Evolutionary conservation across 92 coral and sea anemone species (phyloP), one percentile per base, ranked within the genome.

Genomic region (Palythoa grandis): DNA sequence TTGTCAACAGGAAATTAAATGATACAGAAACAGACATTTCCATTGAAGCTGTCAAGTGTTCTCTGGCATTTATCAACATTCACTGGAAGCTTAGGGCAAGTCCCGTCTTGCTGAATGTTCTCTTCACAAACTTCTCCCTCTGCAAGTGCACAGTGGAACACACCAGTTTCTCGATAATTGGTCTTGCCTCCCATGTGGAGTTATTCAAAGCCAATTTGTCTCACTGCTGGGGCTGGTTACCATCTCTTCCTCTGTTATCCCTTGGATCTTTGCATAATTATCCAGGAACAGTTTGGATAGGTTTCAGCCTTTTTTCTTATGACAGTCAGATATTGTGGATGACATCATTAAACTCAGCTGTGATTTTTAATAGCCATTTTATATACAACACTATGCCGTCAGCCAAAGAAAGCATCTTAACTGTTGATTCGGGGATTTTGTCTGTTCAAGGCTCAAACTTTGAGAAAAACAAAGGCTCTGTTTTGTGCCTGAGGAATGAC

Each of bases 11-110:
- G 72, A 80, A 23, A 43, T 66, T 74, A 15, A 50, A 0, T 66
- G 70, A 52, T 40, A 67, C 85, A 1, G 61, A 80, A 80, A 80
- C 85, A 23, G 85, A 80, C 63, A 67, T 80, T 12, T 80, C 85
- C 48, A 48, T 80, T 24, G 85, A 80, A 65, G 74, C 61, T 48
- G 14, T 66, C 24, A 80, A 20, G 52, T 80, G 85, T 48, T 80
- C 84, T 5, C 61, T 79, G 60, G 74, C 74, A 11, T 79, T 79
- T 79, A 4, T 79, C 74, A 79, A 79, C 25, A 20, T 79, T 79
- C 84, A 79, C 58, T 79, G 84, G 84, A 79, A 63, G 37, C 74
- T 61, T 25, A 47, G 52, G 15, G n/a, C 56, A 24, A 65, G 43
- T 40, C 57, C 84, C 4, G 16, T 79, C 24, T 37, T 65, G 84